phyloP scores from a whole-genome alignment of 2,888 invertebrate genomes.

The Trisateles emortualis region DNA sequence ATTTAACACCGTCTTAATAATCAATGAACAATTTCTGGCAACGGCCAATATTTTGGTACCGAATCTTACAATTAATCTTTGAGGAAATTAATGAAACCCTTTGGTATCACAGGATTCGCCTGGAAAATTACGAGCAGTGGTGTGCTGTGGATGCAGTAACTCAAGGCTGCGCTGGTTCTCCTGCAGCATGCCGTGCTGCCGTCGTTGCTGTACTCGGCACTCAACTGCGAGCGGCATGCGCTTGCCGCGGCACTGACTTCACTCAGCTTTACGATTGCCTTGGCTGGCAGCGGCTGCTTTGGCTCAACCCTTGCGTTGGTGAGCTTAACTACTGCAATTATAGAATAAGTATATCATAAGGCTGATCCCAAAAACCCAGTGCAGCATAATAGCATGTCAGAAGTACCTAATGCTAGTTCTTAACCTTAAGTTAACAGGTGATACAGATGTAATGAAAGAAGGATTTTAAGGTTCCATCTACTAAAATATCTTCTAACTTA shows the following conservation, averaged over 20 bases:
- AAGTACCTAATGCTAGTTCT: no score
- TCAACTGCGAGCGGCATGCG: slow-evolving; percentile 94
- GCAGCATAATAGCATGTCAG: no score
- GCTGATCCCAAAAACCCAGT: no score
- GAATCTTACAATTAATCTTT: no score
- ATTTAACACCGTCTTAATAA: no score
- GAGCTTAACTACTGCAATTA: slow-evolving; percentile 62
- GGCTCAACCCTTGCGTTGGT: slow-evolving; percentile 98
- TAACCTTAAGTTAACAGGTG: no score
- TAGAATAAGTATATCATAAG: no score
- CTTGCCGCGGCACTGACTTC: slow-evolving; percentile 95
- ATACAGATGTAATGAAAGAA: no score
- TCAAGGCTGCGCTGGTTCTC: slow-evolving; percentile 95
- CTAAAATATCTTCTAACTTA: neutral
- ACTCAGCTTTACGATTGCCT: slow-evolving; percentile 95
- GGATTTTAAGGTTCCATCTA: no score
- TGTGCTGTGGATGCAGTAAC: slow-evolving; percentile 97
- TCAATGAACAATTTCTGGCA: no score
- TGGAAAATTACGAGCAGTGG: slow-evolving; percentile 96
- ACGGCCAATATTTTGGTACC: no score
- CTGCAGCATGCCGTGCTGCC: slow-evolving; percentile 94
- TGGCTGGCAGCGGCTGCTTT: slow-evolving; percentile 95
- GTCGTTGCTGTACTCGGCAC: slow-evolving; percentile 96
- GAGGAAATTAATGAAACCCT: no score
- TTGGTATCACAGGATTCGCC: slow-evolving; percentile 87